Percentiles rank a stretch among this genome's conserved stretches.
Evolutionary conservation across 2,797 vertebrate genomes (phyloP).

Genomic region (Arnoldichthys spilopterus): DNA sequence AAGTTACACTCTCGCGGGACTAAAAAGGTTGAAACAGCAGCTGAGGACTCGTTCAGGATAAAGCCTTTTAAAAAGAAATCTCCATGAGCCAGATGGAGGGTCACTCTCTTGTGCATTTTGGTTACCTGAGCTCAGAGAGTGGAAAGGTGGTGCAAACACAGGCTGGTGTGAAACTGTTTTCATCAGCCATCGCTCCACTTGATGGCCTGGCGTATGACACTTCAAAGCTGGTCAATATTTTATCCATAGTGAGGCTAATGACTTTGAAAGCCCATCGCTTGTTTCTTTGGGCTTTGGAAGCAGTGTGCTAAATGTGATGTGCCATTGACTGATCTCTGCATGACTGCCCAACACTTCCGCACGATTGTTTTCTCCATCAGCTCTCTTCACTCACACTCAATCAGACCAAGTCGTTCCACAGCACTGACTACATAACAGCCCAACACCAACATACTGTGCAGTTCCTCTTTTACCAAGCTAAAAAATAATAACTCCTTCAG

Average conservation of each 20-base stretch:
- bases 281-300: constrained; percentile 39
- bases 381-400: constrained; percentile 31
- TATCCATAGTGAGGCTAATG: constrained; percentile 49
- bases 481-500: neutral
- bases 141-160: constrained; percentile 16
- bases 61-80: constrained; percentile 31
- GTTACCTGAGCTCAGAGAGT: constrained; percentile 26
- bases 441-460: neutral
- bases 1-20: constrained; percentile 55
- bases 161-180: constrained; percentile 42
- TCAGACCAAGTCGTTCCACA: constrained; percentile 15
- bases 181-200: constrained; percentile 30
- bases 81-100: constrained; percentile 35
- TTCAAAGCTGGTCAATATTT: constrained; percentile 56
- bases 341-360: constrained; percentile 40
- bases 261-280: constrained; percentile 47
- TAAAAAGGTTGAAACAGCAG: constrained; percentile 50
- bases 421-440: neutral
- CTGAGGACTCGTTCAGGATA: constrained; percentile 10
- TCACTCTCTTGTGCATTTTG: constrained; percentile 52
- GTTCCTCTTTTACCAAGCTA: neutral
- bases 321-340: constrained; percentile 58
- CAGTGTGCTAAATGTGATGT: constrained; percentile 48
- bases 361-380: constrained; percentile 31
- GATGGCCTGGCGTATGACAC: constrained; percentile 25